phyloP scores from a whole-genome alignment of 1,140 invertebrate genomes.

The Apocrypta bakeri region DNA sequence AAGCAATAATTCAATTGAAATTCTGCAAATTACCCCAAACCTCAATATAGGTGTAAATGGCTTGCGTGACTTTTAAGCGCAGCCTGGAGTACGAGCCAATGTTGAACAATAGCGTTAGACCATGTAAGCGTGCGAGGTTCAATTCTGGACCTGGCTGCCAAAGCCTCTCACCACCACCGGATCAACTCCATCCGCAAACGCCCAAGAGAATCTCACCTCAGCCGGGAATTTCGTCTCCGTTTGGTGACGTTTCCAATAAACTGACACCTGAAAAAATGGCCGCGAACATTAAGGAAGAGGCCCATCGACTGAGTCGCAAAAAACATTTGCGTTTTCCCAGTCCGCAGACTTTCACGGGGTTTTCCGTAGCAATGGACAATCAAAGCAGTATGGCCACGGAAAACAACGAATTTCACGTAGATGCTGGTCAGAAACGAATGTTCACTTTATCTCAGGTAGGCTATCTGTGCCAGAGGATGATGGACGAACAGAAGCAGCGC shows the following conservation, averaged over 20 bases:
- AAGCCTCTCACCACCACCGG: neutral
- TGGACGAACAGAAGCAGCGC: neutral
- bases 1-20: too few species aligned
- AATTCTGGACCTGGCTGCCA: neutral
- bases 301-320: neutral
- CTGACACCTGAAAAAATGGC: neutral
- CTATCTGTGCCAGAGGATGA: constrained; percentile 14
- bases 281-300: neutral
- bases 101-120: neutral
- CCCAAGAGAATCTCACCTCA: too few species aligned
- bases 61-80: neutral
- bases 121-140: neutral
- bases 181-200: neutral
- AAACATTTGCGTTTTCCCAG: neutral
- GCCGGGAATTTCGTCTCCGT: neutral
- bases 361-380: constrained; percentile 33
- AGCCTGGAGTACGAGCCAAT: neutral
- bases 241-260: neutral
- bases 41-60: neutral
- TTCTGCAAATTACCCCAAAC: too few species aligned
- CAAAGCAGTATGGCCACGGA: neutral
- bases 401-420: constrained; percentile 17
- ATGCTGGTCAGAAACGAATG: constrained; percentile 39
- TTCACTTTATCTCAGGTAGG: neutral
- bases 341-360: neutral